phyloP scores from a whole-genome alignment of 2,113 vertebrate species.

The Cololabis saira region DNA sequence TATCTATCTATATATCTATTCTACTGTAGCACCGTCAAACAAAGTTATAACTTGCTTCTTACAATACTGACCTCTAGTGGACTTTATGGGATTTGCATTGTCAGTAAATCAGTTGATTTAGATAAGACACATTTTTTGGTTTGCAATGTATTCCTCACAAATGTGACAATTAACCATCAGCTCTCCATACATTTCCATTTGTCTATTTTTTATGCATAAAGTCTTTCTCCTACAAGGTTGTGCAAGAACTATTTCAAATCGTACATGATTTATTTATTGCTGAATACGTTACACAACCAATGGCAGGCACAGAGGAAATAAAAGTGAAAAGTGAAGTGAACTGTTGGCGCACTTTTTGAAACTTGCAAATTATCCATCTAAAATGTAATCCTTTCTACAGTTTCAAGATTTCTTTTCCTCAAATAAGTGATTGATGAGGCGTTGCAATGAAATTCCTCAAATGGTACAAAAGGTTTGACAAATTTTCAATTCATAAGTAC shows the following conservation, averaged over 20 bases:
- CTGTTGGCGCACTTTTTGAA: neutral
- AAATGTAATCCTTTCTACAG: neutral
- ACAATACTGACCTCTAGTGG: conserved; percentile 74
- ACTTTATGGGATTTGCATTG: conserved; percentile 16
- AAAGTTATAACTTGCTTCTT: conserved; percentile 9
- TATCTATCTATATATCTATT: too few relatives aligned
- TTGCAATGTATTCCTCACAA: too few relatives aligned
- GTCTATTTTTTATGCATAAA: too few relatives aligned
- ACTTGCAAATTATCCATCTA: neutral
- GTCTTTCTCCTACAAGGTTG: too few relatives aligned
- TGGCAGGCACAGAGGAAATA: neutral
- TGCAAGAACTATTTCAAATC: too few relatives aligned
- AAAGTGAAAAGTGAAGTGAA: fast-evolving
- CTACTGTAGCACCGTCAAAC: neutral
- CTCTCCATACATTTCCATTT: too few relatives aligned
- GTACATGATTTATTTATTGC: too few relatives aligned
- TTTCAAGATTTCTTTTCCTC: neutral
- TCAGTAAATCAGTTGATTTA: neutral
- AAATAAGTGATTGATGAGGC: neutral
- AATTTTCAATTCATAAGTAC: neutral
- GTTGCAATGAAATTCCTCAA: neutral
- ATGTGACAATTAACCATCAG: too few relatives aligned
- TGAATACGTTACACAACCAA: neutral
- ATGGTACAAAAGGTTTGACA: neutral
- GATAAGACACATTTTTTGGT: too few relatives aligned